Conservation (phyloP, 2,888 invertebrate species). For the Machimus atricapillus region DNA sequence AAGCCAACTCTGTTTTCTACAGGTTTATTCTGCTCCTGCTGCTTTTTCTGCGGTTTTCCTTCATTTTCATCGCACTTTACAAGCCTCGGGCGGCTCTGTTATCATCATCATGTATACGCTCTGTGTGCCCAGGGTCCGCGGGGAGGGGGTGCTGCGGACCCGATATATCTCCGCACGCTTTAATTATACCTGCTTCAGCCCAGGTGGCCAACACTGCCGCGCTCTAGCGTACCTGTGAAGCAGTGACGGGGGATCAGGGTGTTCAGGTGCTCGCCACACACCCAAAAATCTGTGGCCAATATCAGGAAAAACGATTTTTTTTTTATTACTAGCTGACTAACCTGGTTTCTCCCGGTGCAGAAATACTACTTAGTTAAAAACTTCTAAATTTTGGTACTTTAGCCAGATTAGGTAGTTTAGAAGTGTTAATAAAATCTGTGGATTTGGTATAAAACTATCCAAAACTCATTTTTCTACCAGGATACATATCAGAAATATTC, state of each 20-base stretch:
- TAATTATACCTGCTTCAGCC: not conserved
- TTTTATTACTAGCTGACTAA: no score
- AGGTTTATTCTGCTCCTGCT: not conserved
- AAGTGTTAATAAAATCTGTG: no score
- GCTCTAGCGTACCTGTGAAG: not conserved
- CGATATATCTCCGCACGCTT: not conserved
- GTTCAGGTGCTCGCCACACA: not conserved
- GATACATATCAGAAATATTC: no score
- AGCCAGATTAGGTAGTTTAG: no score
- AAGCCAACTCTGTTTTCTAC: not conserved
- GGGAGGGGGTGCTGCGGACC: not conserved
- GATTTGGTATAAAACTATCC: no score
- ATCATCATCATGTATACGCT: not conserved
- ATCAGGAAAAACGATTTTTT: not conserved
- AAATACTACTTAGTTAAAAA: no score
- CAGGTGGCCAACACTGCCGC: not conserved
- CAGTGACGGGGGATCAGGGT: not conserved
- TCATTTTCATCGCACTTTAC: slow-evolving; percentile 2
- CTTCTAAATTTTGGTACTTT: no score
- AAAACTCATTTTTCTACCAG: no score
- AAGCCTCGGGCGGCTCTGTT: not conserved
- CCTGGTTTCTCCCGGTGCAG: no score
- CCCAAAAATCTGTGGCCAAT: not conserved
- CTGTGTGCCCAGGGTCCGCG: not conserved
- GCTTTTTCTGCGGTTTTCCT: slow-evolving; percentile 1